Evolutionary conservation across 1,140 invertebrate genomes (phyloP), one percentile per base, ranked within the genome.

Genomic region (Antheraea pernyi): DNA sequence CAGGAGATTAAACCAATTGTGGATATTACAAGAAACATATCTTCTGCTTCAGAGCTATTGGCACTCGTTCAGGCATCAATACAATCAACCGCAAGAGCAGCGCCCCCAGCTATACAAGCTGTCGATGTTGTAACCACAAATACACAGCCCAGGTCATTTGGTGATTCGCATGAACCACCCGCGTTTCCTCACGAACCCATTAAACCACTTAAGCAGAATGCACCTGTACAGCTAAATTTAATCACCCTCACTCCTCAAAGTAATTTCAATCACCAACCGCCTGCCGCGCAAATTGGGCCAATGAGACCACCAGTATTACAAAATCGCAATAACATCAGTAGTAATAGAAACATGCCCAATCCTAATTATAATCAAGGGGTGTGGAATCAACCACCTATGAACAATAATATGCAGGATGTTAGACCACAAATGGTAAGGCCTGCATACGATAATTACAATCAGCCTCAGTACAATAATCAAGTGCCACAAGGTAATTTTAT

Each of bases 51-150:
- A 0, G 83, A 87, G 59, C 76, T 92, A 11, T 72, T 92, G n/a
- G 88, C 90, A 0, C 65, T 91, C 2, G 83, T 91, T 7, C 89
- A 92, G 46, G 86, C 86, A 0, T 81, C 84, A 2, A 75, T 90
- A 22, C 80, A 87, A n/a, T 80, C 82, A 0, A 77, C 76, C 5
- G 68, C 76, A 9, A 30, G 76, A 22, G 66, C 48, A 7, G 13
- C 72, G 36, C 61, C 30, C 3, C 65, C 67, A 13, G 46, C 74
- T 0, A 2, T 30, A 30, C 22, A 30, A 30, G 22, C 22, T 30
- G 22, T 4, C 22, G 83, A 82, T 16, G 82, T 84, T 9, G 81
- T 88, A 11, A 60, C 71, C 46, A 82, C 77, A 65, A 79, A 63
- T 73, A 76, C 68, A 0, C 83, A 88, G 36, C 87, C 86, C 0